Percentiles rank a stretch among this genome's conserved stretches.
These are phyloP conservation scores for Daktulosphaira vitifoliae DNA, from an alignment of 1,140 invertebrate species.

Conservation along the genomic window DNA sequence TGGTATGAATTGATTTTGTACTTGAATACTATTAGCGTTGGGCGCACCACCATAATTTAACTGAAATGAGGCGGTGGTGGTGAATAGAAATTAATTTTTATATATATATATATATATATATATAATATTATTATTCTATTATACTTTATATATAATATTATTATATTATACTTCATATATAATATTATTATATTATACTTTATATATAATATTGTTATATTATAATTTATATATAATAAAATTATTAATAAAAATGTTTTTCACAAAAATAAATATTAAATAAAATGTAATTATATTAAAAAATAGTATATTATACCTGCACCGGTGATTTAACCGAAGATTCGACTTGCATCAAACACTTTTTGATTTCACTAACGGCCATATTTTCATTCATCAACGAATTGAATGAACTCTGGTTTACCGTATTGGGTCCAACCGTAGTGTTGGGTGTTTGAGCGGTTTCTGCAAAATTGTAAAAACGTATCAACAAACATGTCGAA, in stretches of 20 bases:
- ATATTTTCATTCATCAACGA: constrained; percentile 52
- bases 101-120: too few species aligned
- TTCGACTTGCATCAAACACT: constrained; percentile 77
- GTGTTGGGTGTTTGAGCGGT: not conserved
- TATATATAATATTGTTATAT: too few species aligned
- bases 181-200: too few species aligned
- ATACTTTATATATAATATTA: too few species aligned
- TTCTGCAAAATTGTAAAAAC: constrained; percentile 16
- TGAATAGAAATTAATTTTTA: too few species aligned
- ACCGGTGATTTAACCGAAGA: constrained; percentile 55
- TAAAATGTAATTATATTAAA: not conserved
- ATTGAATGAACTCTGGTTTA: constrained; percentile 14
- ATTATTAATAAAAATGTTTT: too few species aligned
- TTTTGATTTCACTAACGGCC: constrained; percentile 82
- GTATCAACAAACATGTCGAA: constrained; percentile 9
- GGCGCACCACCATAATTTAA: not conserved
- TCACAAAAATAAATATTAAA: too few species aligned
- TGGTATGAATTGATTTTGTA: constrained; percentile 19
- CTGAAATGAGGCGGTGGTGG: too few species aligned
- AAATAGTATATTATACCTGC: too few species aligned
- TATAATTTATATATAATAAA: too few species aligned
- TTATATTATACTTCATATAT: too few species aligned
- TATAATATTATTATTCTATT: too few species aligned
- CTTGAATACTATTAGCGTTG: not conserved
- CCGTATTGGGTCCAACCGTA: not conserved